Conservation (phyloP, 2,797 vertebrate species). For the Onychomys arenicola region DNA sequence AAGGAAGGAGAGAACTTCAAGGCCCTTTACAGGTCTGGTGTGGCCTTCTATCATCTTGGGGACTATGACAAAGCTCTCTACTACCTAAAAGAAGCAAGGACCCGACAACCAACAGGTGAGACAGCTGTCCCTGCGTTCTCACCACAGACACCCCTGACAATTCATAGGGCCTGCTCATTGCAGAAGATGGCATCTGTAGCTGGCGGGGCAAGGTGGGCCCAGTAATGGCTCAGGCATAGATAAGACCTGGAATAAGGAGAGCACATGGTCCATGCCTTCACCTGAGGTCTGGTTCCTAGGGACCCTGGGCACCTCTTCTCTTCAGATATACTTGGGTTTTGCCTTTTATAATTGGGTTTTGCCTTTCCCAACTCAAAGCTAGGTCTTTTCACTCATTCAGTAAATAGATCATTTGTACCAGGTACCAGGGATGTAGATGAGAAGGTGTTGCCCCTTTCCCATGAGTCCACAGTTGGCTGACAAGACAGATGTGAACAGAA, state of each 20-base stretch:
- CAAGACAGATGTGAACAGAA: background rate
- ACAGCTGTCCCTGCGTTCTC: background rate
- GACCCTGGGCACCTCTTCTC: background rate
- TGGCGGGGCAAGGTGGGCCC: background rate
- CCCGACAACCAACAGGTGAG: constrained; percentile 96
- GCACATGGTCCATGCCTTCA: background rate
- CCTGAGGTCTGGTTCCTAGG: background rate
- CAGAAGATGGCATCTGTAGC: background rate
- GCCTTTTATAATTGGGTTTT: background rate
- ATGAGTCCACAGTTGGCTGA: background rate
- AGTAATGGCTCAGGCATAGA: background rate
- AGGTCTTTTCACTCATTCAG: background rate
- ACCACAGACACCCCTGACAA: background rate
- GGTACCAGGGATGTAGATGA: background rate
- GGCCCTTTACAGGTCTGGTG: constrained; percentile 97
- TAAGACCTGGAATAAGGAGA: background rate
- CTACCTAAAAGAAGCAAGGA: constrained; percentile 98
- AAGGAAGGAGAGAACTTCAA: constrained; percentile 99
- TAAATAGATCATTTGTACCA: background rate
- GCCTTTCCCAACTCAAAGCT: background rate
- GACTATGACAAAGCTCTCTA: constrained; percentile 98
- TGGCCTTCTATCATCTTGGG: constrained; percentile 98
- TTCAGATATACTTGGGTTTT: background rate
- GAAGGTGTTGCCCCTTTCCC: background rate
- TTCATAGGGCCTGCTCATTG: background rate